A percentile compares a stretch with the other conserved stretches of the same genome.
Conservation (phyloP, 2,888 invertebrate genomes). For the Oscheius sp. region DNA sequence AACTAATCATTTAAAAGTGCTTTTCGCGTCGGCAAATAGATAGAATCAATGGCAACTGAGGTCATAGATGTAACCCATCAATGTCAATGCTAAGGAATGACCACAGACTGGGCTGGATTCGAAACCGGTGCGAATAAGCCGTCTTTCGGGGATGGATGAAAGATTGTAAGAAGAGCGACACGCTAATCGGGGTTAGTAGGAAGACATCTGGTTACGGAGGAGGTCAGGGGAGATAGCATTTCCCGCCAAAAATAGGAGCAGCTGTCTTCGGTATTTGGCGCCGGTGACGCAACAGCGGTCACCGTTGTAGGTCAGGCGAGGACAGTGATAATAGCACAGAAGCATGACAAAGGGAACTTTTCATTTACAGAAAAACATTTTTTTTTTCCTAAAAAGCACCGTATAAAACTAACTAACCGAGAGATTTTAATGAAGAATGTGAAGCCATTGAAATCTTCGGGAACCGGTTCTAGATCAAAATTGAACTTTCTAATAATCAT, state of each 20-base stretch:
- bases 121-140: conserved; percentile 10
- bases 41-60: not conserved
- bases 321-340: too few relatives aligned
- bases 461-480: too few relatives aligned
- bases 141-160: not conserved
- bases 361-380: too few relatives aligned
- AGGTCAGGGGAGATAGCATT: conserved; percentile 20
- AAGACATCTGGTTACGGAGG: conserved; percentile 27
- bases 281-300: not conserved
- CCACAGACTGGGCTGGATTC: not conserved
- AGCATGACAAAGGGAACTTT: too few relatives aligned
- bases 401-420: too few relatives aligned
- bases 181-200: conserved; percentile 14
- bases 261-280: not conserved
- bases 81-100: not conserved
- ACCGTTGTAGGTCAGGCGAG: too few relatives aligned
- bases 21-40: not conserved
- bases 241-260: conserved; percentile 12
- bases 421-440: too few relatives aligned
- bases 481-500: too few relatives aligned
- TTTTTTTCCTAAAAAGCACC: too few relatives aligned
- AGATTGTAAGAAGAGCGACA: not conserved
- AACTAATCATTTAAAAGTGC: not conserved
- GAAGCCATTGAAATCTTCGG: too few relatives aligned
- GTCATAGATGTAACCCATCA: not conserved